phyloP scores from a whole-genome alignment of 2,113 vertebrate genomes.

The Microcebus griseorufus region DNA sequence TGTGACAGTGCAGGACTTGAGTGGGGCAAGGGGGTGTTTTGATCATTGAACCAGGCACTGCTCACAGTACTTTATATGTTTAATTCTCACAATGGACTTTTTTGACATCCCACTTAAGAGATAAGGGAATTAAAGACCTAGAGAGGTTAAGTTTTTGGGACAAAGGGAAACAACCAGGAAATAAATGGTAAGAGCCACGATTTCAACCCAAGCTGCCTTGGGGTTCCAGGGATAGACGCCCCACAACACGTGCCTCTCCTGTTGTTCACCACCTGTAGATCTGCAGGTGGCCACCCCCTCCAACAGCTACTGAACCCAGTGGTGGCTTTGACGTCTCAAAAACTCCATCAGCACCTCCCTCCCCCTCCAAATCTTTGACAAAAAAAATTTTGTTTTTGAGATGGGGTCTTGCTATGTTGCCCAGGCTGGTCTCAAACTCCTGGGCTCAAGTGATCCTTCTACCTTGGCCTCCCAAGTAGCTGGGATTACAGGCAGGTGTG shows the following conservation, averaged over 20 bases:
- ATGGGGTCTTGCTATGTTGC: not conserved
- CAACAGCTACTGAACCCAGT: not conserved
- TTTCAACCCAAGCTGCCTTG: not conserved
- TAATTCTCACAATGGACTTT: not conserved
- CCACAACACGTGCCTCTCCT: not conserved
- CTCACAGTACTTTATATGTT: not conserved
- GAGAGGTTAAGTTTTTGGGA: not conserved
- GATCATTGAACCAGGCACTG: not conserved
- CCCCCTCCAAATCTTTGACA: not conserved
- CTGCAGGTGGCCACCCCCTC: not conserved
- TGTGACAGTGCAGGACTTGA: not conserved
- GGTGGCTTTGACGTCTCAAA: not conserved
- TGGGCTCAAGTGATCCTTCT: not conserved
- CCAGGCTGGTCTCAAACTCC: not conserved
- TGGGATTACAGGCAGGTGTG: not conserved
- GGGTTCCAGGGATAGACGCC: not conserved
- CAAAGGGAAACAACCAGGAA: not conserved
- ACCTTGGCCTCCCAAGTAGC: not conserved
- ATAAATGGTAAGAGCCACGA: not conserved
- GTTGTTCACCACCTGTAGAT: not conserved
- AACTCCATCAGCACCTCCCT: not conserved
- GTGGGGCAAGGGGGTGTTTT: not conserved
- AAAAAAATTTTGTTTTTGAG: not conserved
- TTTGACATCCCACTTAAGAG: not conserved
- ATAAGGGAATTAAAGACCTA: not conserved